Evolutionary conservation across 1,140 invertebrate species (phyloP), one percentile per base, ranked within the genome.

Genomic region (Diploscapter pachys): DNA sequence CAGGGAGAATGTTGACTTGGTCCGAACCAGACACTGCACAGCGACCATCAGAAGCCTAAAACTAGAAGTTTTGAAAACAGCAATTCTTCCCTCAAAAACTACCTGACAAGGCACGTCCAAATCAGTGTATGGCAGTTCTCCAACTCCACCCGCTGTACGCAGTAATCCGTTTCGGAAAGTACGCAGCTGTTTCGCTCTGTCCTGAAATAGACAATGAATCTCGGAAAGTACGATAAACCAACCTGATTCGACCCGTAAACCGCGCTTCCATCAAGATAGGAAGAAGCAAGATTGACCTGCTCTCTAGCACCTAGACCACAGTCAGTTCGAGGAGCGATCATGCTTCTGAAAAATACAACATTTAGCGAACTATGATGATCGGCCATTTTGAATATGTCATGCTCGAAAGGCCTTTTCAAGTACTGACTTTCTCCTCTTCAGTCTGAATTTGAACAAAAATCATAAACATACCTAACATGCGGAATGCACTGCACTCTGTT

Each of bases 251-350:
- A 92, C 0, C 94, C 94, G 84, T 96, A 96, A 61, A 96, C 87
- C 8, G 91, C 90, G 0, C 93, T 95, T 0, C 88, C 92, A 83
- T 96, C 94, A 57, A 96, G 87, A 85, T 91, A 96, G 2, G 92
- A 92, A 0, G 94, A 93, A 82, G 95, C 94, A 83, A 95, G 93
- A 87, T 97, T 96, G 3, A 94, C 90, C 88, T 96, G 94, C 80
- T 96, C 93, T 77, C 94, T 89, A 0, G 93, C 92, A 11, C 93
- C 93, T 79, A 85, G 67, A 11, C 75, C 63, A 72, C 83, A 85
- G 13, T 80, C 66, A 9, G 75, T 66, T 8, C 78, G 31, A 50
- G 83, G 74, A 59, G 83, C 83, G 52, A 72, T 63, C n/a, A 83
- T 52, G 31, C 31, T 31, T 31, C 31, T 31, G 31, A 31, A 31